phyloP scores from a whole-genome alignment of 2,113 vertebrate species.

The Nannobrachium achirus region DNA sequence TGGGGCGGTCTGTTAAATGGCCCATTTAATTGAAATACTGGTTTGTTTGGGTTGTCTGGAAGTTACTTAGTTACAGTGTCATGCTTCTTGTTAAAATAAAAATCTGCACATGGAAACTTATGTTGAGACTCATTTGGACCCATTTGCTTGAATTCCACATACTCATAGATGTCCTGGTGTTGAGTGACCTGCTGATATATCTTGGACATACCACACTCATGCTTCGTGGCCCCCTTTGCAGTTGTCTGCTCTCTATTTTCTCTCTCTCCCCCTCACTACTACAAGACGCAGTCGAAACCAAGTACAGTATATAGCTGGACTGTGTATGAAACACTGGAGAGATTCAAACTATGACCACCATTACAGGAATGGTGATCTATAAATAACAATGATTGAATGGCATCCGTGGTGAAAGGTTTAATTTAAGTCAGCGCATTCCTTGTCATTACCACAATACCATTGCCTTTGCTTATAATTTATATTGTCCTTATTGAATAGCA shows the following conservation, averaged over 20 bases:
- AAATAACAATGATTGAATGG: too few species aligned
- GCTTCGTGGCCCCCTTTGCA: background rate
- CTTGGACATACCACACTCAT: constrained; percentile 38
- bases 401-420: too few species aligned
- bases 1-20: background rate
- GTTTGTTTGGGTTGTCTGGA: background rate
- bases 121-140: background rate
- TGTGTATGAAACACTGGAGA: too few species aligned
- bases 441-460: too few species aligned
- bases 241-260: background rate
- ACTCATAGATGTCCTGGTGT: constrained; percentile 16
- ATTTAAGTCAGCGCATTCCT: too few species aligned
- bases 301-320: too few species aligned
- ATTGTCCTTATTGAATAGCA: too few species aligned
- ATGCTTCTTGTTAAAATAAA: constrained; percentile 20
- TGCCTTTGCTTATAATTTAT: too few species aligned
- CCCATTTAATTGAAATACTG: too few species aligned
- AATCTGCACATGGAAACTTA: constrained; percentile 2
- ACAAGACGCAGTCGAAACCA: background rate
- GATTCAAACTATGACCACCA: too few species aligned
- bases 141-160: constrained; percentile 17
- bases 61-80: constrained; percentile 1
- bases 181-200: constrained; percentile 27
- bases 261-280: background rate
- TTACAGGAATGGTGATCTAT: too few species aligned